These are phyloP conservation scores for Gopherus evgoodei DNA, from an alignment of 2,113 vertebrate species.

Conservation along the genomic window DNA sequence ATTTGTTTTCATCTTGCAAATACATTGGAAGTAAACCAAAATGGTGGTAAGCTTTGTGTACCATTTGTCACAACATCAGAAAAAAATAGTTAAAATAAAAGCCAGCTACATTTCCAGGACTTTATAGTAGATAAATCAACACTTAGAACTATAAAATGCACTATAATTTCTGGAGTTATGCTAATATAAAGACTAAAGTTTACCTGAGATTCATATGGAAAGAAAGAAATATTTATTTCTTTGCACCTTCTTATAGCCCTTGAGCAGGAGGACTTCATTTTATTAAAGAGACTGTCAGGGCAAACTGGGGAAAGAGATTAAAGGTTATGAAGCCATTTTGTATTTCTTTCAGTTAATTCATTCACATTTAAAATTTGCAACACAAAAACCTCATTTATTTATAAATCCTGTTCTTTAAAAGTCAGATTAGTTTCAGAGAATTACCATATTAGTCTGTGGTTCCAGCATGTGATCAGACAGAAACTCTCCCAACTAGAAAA, in stretches of 20 bases:
- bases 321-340: conserved; percentile 18
- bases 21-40: neutral
- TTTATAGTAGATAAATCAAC: neutral
- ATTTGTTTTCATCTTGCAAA: neutral
- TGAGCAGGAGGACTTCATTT: conserved; percentile 89
- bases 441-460: neutral
- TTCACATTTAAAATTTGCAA: neutral
- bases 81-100: neutral
- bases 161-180: neutral
- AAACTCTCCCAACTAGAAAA: neutral
- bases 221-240: conserved; percentile 94
- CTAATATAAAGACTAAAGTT: conserved; percentile 46
- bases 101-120: neutral
- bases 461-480: neutral
- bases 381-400: neutral
- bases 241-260: conserved; percentile 92
- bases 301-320: conserved; percentile 81
- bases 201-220: conserved; percentile 93
- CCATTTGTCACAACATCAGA: neutral
- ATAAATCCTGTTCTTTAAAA: neutral
- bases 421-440: neutral
- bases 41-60: fast-evolving
- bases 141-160: neutral
- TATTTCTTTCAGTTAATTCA: neutral
- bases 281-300: conserved; percentile 91